Evolutionary conservation across 2,797 vertebrate species (phyloP), one percentile per base, ranked within the genome.

Genomic region (Acanthurus lineatus): DNA sequence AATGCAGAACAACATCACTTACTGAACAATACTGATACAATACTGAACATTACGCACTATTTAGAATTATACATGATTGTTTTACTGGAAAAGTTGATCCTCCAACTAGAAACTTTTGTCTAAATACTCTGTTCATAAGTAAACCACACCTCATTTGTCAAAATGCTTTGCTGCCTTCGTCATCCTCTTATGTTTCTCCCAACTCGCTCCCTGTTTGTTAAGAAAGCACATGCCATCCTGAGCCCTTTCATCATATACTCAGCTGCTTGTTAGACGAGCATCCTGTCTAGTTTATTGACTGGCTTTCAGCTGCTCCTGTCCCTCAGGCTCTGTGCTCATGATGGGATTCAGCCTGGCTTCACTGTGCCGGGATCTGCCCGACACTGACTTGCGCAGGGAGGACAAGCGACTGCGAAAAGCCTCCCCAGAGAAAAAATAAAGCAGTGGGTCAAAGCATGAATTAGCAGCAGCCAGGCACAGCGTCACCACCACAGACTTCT

Each of bases 401-500:
- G 95, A 95, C 0, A 98, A 76, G 6, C 96, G 96, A 68, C 81
- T 94, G 28, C 97, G 95, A 88, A 99, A 99, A 82, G 96, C 96
- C 8, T 96, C 97, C 0, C 97, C 97, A 0, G 98, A 98, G 90
- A 99, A 99, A 86, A 99, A 99, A 67, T 99, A 99, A 8, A 99
- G 95, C 70, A 99, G 87, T 0, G 98, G 98, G 65, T 99, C 97
- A 22, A 99, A 98, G 91, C 98, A 99, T 19, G 97, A 97, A 77
- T 99, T 99, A 86, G 96, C 86, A 0, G 97, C 97, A 0, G 98
- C 98, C 75, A 99, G 92, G 65, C 96, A 96, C 63, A 99, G 93
- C 0, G 97, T 98, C 77, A 99, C 92, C 44, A 99, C 96, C 0
- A 99, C 98, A 0, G 93, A 96, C 83, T 99, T 99, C 91, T 99